A percentile compares a stretch with the other conserved stretches of the same genome.
Conservation (phyloP, 1,140 invertebrate genomes). For the Aphelinus certus region DNA sequence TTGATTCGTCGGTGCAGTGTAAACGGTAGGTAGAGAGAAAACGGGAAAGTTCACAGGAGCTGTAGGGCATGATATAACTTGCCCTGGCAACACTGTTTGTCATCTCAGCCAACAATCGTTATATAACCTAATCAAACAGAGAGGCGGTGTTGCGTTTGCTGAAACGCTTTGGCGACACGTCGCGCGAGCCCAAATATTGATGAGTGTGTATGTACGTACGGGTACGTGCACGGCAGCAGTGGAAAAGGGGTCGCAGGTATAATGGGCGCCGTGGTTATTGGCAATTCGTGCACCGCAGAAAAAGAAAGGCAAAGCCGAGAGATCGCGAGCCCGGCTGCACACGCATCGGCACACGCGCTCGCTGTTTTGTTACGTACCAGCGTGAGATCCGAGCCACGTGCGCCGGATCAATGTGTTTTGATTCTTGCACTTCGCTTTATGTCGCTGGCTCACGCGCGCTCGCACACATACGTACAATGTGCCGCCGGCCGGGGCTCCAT, state of each 20-base stretch:
- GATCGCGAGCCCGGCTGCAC: neutral
- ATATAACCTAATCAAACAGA: no score
- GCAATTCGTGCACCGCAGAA: slow-evolving; percentile 30
- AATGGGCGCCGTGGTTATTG: slow-evolving; percentile 17
- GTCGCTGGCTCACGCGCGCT: slow-evolving; percentile 42
- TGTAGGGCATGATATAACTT: no score
- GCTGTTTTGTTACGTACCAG: slow-evolving; percentile 40
- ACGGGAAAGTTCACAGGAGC: no score
- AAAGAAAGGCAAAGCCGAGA: slow-evolving; percentile 23
- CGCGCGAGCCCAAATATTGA: slow-evolving; percentile 15
- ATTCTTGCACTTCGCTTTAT: slow-evolving; percentile 66
- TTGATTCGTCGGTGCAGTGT: no score
- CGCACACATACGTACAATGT: slow-evolving; percentile 46
- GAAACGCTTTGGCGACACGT: slow-evolving; percentile 7
- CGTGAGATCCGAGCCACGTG: slow-evolving; percentile 62
- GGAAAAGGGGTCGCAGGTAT: slow-evolving; percentile 22
- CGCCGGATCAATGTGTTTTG: slow-evolving; percentile 66
- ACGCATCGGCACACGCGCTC: neutral
- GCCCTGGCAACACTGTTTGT: no score
- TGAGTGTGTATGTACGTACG: neutral
- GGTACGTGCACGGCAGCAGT: slow-evolving; percentile 9
- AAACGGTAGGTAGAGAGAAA: no score
- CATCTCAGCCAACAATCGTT: no score
- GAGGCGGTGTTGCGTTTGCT: neutral
- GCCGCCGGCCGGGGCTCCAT: neutral